These are phyloP conservation scores for Adoxophyes honmai DNA, from an alignment of 1,140 invertebrate species.

Conservation along the genomic window DNA sequence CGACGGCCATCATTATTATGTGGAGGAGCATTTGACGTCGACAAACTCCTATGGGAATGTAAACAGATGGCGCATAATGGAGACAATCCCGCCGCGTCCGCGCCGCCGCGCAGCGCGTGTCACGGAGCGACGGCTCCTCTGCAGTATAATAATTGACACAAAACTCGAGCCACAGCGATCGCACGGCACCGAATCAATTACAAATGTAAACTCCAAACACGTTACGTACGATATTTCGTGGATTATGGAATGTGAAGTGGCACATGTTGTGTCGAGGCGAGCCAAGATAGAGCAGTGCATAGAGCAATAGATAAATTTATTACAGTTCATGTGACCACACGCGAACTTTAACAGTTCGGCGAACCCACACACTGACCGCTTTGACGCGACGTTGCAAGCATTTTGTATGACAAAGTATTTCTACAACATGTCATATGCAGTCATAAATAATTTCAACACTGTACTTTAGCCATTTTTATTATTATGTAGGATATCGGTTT, in stretches of 20 bases:
- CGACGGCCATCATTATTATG: not conserved
- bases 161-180: too few species aligned
- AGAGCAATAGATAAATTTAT: conserved; percentile 19
- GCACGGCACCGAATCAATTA: too few species aligned
- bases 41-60: conserved; percentile 24
- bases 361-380: conserved; percentile 21
- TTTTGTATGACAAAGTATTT: not conserved
- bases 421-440: not conserved
- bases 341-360: conserved; percentile 18
- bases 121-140: too few species aligned
- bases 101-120: not conserved
- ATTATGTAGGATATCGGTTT: too few species aligned
- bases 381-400: not conserved
- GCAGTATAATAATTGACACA: too few species aligned
- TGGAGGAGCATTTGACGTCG: not conserved
- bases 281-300: not conserved
- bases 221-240: too few species aligned
- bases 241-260: too few species aligned
- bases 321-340: conserved; percentile 23
- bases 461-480: too few species aligned
- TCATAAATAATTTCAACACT: too few species aligned
- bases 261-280: too few species aligned
- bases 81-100: not conserved
- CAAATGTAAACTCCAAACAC: too few species aligned
- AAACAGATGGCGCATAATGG: conserved; percentile 19